phyloP scores from a whole-genome alignment of 2,113 vertebrate species.

The Ciconia boyciana region DNA sequence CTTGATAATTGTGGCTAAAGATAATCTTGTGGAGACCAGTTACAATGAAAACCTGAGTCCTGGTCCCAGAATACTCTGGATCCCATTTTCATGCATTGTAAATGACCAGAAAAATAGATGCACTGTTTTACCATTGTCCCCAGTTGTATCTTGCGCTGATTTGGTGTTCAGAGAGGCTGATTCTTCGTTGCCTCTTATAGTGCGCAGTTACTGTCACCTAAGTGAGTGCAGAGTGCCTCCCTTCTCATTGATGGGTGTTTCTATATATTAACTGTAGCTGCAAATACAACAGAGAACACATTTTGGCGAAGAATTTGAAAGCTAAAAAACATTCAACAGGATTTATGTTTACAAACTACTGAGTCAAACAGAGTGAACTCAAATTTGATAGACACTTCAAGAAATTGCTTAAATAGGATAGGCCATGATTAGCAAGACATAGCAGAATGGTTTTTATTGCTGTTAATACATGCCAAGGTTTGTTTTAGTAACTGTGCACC shows the following conservation, averaged over 20 bases:
- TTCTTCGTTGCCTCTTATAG: background rate
- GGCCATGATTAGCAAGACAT: slow-evolving; percentile 5
- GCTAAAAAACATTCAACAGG: background rate
- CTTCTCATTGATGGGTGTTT: background rate
- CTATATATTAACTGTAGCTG: background rate
- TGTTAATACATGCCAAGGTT: slow-evolving; percentile 18
- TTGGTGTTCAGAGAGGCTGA: background rate
- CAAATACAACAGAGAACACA: background rate
- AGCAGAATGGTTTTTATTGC: background rate
- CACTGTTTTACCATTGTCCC: accelerated
- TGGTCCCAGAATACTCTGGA: background rate
- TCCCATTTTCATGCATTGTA: background rate
- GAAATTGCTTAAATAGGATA: slow-evolving; percentile 43
- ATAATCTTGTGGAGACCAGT: background rate
- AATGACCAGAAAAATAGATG: background rate
- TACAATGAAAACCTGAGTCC: background rate
- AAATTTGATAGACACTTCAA: slow-evolving; percentile 2
- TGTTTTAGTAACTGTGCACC: background rate
- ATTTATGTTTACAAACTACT: background rate
- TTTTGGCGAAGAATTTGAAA: background rate
- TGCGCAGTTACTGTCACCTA: background rate
- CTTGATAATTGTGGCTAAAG: background rate
- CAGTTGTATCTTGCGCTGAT: background rate
- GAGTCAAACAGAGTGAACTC: background rate
- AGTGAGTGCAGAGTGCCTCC: background rate